These are phyloP conservation scores for Phoenicopterus ruber DNA, from an alignment of 2,113 vertebrate genomes.

Conservation along the genomic window DNA sequence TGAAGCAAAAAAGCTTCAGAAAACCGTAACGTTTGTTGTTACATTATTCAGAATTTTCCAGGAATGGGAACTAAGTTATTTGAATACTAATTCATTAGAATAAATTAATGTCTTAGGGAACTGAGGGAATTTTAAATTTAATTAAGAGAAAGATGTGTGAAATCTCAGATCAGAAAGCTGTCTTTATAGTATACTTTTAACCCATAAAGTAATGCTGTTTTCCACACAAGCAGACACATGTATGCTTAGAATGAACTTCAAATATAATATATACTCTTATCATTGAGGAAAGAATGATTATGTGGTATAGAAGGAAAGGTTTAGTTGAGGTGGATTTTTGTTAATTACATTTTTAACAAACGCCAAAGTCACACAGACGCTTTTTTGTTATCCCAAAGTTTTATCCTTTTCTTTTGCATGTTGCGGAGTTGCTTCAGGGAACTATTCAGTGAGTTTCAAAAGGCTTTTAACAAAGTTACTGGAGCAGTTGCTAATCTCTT, in stretches of 20 bases:
- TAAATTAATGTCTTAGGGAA: not conserved
- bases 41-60: not conserved
- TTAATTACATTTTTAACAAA: not conserved
- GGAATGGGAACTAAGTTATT: not conserved
- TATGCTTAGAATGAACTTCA: not conserved
- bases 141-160: not conserved
- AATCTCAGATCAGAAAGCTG: not conserved
- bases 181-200: not conserved
- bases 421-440: not conserved
- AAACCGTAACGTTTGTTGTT: not conserved
- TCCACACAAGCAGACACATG: not conserved
- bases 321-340: not conserved
- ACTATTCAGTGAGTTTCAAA: not conserved
- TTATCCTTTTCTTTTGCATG: not conserved
- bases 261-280: not conserved
- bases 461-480: not conserved
- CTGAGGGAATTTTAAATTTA: not conserved
- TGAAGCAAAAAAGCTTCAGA: not conserved
- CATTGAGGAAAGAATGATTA: not conserved
- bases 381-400: not conserved
- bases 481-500: not conserved
- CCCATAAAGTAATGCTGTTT: not conserved
- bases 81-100: not conserved
- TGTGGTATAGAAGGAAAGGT: not conserved
- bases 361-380: not conserved